These are phyloP conservation scores for Amphiprion clarkii DNA, from an alignment of 2,797 vertebrate genomes.

Conservation along the genomic window DNA sequence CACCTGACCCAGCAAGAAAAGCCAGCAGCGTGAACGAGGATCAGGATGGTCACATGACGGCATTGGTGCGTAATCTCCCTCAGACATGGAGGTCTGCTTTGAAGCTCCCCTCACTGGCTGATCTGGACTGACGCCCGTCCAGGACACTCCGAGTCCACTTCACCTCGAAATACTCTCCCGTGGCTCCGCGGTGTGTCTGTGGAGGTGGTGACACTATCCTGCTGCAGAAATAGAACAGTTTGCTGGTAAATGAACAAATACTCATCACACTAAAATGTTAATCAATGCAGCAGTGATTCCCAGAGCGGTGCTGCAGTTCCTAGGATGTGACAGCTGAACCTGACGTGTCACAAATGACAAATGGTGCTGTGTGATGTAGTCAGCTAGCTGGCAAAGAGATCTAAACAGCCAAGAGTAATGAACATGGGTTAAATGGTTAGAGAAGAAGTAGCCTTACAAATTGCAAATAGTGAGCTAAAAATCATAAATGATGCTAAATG, in stretches of 20 bases:
- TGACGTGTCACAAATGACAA: no score
- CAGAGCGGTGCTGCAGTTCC: no score
- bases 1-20: slow-evolving; percentile 44
- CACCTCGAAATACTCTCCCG: not conserved
- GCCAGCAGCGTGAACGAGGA: slow-evolving; percentile 53
- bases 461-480: no score
- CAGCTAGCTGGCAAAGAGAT: no score
- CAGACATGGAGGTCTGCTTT: slow-evolving; percentile 69
- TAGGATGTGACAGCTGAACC: no score
- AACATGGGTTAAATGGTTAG: no score
- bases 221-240: not conserved
- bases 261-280: not conserved
- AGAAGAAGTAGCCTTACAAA: no score
- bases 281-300: not conserved
- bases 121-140: slow-evolving; percentile 58
- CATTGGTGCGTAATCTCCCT: slow-evolving; percentile 64
- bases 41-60: slow-evolving; percentile 75
- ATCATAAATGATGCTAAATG: no score
- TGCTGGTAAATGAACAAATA: not conserved
- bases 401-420: no score
- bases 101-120: slow-evolving; percentile 53
- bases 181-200: not conserved
- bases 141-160: slow-evolving; percentile 15
- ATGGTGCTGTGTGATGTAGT: no score
- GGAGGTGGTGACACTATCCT: not conserved